These are phyloP conservation scores for Phenacoccus solenopsis DNA, from an alignment of 1,140 invertebrate species.

Conservation along the genomic window DNA sequence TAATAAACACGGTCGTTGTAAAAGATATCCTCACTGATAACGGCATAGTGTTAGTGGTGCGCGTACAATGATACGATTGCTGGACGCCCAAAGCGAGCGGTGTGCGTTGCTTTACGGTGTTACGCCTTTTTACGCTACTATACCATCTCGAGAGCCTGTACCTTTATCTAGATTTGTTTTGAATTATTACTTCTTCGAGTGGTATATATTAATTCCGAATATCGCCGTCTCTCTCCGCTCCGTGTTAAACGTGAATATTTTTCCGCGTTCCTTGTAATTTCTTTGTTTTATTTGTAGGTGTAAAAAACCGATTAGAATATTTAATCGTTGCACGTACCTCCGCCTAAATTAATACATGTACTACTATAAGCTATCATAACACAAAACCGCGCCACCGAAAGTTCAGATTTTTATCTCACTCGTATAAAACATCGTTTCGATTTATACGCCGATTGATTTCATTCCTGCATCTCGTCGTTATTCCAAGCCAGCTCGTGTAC, in stretches of 20 bases:
- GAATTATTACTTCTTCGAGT: background rate
- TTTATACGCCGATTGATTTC: too few relatives aligned
- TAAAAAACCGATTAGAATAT: background rate
- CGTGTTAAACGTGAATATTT: background rate
- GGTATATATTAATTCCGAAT: background rate
- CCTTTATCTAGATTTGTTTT: background rate
- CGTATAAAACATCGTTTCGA: too few relatives aligned
- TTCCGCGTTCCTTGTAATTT: background rate
- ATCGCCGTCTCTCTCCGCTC: background rate
- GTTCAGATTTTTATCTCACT: too few relatives aligned
- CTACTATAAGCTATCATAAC: too few relatives aligned
- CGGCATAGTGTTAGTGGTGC: background rate
- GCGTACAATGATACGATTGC: background rate
- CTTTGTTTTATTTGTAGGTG: conserved; percentile 1
- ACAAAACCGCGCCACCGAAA: too few relatives aligned
- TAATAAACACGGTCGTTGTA: background rate
- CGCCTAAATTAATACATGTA: too few relatives aligned
- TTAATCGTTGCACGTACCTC: background rate
- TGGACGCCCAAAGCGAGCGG: background rate
- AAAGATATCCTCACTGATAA: conserved; percentile 2
- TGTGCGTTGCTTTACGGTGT: background rate
- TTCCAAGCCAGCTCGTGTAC: too few relatives aligned
- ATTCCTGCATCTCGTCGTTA: too few relatives aligned
- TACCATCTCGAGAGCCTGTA: background rate
- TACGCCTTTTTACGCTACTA: background rate